Evolutionary conservation across 2,113 vertebrate species (phyloP).

Genomic region (Laticauda laticaudata): DNA sequence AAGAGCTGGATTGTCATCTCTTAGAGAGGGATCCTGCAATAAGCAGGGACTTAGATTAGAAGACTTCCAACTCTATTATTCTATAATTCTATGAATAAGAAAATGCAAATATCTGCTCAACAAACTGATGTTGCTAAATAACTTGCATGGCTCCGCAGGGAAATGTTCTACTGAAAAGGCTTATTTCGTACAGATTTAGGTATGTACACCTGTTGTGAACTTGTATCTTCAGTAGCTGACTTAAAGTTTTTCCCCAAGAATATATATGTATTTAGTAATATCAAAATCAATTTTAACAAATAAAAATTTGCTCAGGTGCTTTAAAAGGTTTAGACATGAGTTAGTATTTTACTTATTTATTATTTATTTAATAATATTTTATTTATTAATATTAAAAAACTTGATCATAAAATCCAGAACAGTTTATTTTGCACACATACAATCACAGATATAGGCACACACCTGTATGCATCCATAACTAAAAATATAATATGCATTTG

Average conservation of each 20-base stretch:
- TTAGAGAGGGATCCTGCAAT: conserved; percentile 14
- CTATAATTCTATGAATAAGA: neutral
- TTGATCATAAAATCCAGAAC: neutral
- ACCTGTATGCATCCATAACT: neutral
- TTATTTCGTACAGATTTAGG: neutral
- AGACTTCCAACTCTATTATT: neutral
- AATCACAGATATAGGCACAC: neutral
- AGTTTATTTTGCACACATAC: neutral
- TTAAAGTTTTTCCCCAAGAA: too few relatives aligned
- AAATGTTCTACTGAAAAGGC: neutral
- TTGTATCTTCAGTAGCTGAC: neutral
- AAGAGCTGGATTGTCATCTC: neutral
- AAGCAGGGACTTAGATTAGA: conserved; percentile 23
- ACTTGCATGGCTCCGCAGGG: neutral
- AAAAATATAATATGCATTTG: neutral
- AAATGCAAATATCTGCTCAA: conserved; percentile 28
- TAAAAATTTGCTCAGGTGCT: neutral
- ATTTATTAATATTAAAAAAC: neutral
- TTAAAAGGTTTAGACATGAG: neutral
- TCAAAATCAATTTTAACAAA: neutral
- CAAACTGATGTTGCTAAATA: conserved; percentile 27
- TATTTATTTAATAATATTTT: neutral
- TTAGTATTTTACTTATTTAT: neutral
- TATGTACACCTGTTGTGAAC: neutral
- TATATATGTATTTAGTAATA: too few relatives aligned